A percentile compares a stretch with the other conserved stretches of the same genome.
phyloP scores from a whole-genome alignment of 1,140 invertebrate species.

The Zaprionus camerounensis region DNA sequence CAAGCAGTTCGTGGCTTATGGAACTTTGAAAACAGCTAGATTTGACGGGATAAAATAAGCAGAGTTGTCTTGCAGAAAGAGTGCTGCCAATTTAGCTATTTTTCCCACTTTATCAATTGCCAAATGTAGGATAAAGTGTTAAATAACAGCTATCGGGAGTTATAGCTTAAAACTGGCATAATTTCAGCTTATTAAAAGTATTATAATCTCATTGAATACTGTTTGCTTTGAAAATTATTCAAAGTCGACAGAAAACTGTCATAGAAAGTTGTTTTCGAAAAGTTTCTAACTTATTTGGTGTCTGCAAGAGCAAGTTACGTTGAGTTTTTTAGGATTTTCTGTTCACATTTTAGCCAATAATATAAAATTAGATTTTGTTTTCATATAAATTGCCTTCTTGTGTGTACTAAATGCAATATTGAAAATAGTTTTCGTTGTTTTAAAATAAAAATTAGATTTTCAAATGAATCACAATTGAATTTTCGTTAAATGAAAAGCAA shows the following conservation, averaged over 20 bases:
- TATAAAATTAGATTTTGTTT: conserved; percentile 62
- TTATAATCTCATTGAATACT: conserved; percentile 1
- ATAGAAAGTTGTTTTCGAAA: neutral
- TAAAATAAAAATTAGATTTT: conserved; percentile 74
- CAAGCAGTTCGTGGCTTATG: too few relatives aligned
- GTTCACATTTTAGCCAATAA: conserved; percentile 24
- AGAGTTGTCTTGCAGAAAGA: too few relatives aligned
- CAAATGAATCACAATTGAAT: conserved; percentile 77
- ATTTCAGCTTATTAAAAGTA: neutral
- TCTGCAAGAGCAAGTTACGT: conserved; percentile 10
- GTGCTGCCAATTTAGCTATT: too few relatives aligned
- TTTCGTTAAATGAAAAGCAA: conserved; percentile 57
- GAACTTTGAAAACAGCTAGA: too few relatives aligned
- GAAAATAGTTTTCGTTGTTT: conserved; percentile 70
- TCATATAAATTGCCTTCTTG: conserved; percentile 51
- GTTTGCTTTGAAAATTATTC: neutral
- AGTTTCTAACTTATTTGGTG: neutral
- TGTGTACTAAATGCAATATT: conserved; percentile 37
- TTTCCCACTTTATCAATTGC: too few relatives aligned
- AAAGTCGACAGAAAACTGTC: neutral
- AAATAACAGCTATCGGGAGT: too few relatives aligned
- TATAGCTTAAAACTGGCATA: too few relatives aligned
- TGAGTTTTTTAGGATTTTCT: conserved; percentile 7
- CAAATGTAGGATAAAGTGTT: too few relatives aligned
- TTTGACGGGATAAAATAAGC: too few relatives aligned